phyloP scores from a whole-genome alignment of 1,140 invertebrate species.

The Aporrectodea caliginosa region DNA sequence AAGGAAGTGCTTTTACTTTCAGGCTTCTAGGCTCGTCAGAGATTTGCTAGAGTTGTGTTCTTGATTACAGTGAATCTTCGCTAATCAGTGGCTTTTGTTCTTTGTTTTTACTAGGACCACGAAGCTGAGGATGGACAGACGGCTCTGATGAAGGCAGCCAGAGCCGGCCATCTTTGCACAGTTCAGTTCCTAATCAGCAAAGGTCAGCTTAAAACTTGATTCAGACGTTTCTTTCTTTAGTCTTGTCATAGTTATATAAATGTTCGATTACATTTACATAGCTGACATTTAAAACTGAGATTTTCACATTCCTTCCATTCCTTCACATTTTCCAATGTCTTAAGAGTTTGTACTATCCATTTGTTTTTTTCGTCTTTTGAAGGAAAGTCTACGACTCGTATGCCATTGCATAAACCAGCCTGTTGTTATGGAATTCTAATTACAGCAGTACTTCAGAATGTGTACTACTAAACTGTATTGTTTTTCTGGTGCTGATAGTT shows the following conservation, averaged over 20 bases:
- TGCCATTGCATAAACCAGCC: not conserved
- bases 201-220: constrained; percentile 39
- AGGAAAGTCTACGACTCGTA: not conserved
- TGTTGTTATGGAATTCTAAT: no score
- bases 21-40: no score
- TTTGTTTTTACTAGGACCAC: constrained; percentile 47
- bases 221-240: not conserved
- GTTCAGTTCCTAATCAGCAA: constrained; percentile 57
- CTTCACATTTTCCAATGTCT: no score
- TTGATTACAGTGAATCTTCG: no score
- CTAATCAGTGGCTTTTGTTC: no score
- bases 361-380: not conserved
- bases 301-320: no score
- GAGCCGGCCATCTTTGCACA: constrained; percentile 56
- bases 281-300: no score
- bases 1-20: not conserved
- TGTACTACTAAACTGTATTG: not conserved
- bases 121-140: constrained; percentile 58
- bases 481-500: not conserved
- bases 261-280: no score
- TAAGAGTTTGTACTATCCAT: no score
- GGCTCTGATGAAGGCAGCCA: constrained; percentile 59
- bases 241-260: not conserved
- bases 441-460: not conserved
- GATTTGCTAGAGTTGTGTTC: no score